A percentile compares a stretch with the other conserved stretches of the same genome.
Conservation (phyloP, 2,888 invertebrate genomes). For the Eubasilissa splendida region DNA sequence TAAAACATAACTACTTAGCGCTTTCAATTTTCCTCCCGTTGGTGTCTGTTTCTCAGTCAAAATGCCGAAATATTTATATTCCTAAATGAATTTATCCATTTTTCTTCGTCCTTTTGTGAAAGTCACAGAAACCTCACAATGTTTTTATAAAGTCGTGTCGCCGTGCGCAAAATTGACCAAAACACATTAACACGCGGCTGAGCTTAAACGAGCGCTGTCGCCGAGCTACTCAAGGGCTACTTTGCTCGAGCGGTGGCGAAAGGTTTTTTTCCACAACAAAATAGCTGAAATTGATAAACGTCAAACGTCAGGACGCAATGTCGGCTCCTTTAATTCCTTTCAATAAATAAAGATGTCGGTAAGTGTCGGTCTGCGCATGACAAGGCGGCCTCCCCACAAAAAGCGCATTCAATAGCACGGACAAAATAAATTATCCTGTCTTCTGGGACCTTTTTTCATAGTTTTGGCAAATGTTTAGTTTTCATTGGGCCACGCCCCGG, state of each 20-base stretch:
- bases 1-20: neutral
- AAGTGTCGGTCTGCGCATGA: conserved; percentile 51
- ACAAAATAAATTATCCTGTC: conserved; percentile 57
- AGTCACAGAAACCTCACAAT: conserved; percentile 52
- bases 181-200: conserved; percentile 43
- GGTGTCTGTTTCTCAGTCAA: conserved; percentile 51
- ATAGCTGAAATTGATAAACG: conserved; percentile 54
- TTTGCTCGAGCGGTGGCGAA: conserved; percentile 23
- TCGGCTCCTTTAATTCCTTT: conserved; percentile 57
- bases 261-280: conserved; percentile 32
- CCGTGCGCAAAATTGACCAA: conserved; percentile 57
- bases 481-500: conserved; percentile 53
- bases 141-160: conserved; percentile 51
- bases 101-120: conserved; percentile 53
- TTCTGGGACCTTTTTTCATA: conserved; percentile 55
- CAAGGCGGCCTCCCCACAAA: conserved; percentile 53
- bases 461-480: conserved; percentile 59
- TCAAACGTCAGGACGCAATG: conserved; percentile 54
- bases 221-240: conserved; percentile 11
- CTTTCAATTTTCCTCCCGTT: conserved; percentile 4
- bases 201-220: neutral
- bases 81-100: conserved; percentile 54
- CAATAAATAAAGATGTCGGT: conserved; percentile 58
- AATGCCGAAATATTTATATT: conserved; percentile 59
- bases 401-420: conserved; percentile 49